Evolutionary conservation across 1,140 invertebrate genomes (phyloP).

Genomic region (Drosophila rhopaloa): DNA sequence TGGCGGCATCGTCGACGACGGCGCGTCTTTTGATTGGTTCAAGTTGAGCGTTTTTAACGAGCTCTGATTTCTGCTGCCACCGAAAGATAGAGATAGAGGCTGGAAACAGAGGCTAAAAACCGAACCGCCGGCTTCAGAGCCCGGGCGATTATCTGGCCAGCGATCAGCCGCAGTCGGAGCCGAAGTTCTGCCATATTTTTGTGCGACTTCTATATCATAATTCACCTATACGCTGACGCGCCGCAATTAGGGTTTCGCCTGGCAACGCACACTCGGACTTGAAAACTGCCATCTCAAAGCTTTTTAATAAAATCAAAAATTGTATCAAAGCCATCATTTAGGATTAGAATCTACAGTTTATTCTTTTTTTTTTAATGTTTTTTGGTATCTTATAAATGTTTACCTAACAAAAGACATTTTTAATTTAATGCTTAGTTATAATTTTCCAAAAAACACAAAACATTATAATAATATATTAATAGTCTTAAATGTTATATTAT

Average conservation of each 20-base stretch:
- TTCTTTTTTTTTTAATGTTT: too few species aligned
- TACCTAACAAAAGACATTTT: background rate
- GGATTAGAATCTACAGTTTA: too few species aligned
- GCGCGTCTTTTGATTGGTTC: constrained; percentile 82
- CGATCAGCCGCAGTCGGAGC: constrained; percentile 61
- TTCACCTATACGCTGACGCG: constrained; percentile 76
- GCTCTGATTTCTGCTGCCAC: constrained; percentile 72
- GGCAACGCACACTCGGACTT: constrained; percentile 13
- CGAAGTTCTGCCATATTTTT: constrained; percentile 44
- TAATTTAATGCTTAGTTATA: background rate
- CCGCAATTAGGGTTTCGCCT: constrained; percentile 61
- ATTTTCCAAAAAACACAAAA: too few species aligned
- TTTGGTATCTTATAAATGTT: too few species aligned
- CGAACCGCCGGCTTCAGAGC: background rate
- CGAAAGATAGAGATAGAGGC: constrained; percentile 35
- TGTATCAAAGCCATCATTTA: too few species aligned
- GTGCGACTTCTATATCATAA: constrained; percentile 80
- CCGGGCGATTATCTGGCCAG: constrained; percentile 56
- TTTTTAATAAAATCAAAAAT: background rate
- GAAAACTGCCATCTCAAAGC: background rate
- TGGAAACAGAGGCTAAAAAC: constrained; percentile 17
- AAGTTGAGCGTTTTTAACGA: constrained; percentile 76
- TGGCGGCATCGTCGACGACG: constrained; percentile 53
- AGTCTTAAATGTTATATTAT: too few species aligned
- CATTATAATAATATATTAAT: too few species aligned